Evolutionary conservation across 30 jellyfish, hydroid and myxozoan species (phyloP), one percentile per base, ranked within the genome.

Genomic region (Morbakka virulenta): DNA sequence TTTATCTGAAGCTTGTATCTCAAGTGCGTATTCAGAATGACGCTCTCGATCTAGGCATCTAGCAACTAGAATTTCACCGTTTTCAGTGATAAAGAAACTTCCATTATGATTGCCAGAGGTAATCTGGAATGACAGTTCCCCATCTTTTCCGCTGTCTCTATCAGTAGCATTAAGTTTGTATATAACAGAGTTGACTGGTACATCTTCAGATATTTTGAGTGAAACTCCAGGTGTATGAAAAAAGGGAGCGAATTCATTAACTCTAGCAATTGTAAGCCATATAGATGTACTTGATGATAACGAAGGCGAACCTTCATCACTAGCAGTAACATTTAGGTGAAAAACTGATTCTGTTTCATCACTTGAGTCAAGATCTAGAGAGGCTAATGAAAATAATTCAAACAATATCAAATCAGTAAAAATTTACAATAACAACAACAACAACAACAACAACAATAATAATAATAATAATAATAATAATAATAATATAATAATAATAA

Each of bases 111-210:
- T 65, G 1, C 97, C 97, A 20, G 68, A 35, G 28, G 76, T 35
- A 65, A 88, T 88, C 22, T n/a, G 20, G 83, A 72, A 88, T 9
- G 83, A 48, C 34, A 80, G 63, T 32, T 80, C 66, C 12, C 97
- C 97, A 68, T 88, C 97, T 1, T 52, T 71, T 23, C 97, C 97
- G 29, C 81, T 49, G 41, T 88, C 97, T 11, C 53, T 67, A 61
- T 88, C 97, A 12, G 75, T 74, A 3, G 97, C 97, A 29, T 35
- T 24, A 33, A 72, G 66, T 21, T 67, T 62, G 14, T 53, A 41
- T 2, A 88, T 31, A 1, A 66, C 74, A 11, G 86, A 32, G 32
- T 74, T 79, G 29, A 41, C 52, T 4, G 95, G 69, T 31, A 53
- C 50, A 65, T 88, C 77, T 67, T 88, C 97, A 1, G 25, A 13